Conservation (phyloP, 2,797 vertebrate species). For the Tarsius wallacei region DNA sequence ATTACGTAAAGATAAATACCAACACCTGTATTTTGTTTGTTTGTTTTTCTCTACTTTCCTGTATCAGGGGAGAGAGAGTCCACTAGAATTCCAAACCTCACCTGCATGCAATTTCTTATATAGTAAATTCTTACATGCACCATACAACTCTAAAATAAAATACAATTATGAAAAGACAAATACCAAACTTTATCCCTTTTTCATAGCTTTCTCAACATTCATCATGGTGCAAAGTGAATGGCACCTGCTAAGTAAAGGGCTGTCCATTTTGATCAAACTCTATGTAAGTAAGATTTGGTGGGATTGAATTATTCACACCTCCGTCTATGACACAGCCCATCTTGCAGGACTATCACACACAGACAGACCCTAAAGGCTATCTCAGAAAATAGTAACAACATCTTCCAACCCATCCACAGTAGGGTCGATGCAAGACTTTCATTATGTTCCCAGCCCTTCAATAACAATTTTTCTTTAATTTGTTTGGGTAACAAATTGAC, state of each 20-base stretch:
- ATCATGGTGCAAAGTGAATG: neutral
- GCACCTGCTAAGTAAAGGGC: neutral
- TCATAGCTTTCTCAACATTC: neutral
- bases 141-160: too few relatives aligned
- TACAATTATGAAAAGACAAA: neutral
- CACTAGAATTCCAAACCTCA: too few relatives aligned
- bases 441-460: neutral
- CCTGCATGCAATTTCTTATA: too few relatives aligned
- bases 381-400: neutral
- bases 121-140: too few relatives aligned
- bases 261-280: neutral
- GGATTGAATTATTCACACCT: neutral
- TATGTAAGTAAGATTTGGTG: neutral
- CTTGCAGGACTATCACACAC: neutral
- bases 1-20: neutral
- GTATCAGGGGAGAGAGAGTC: too few relatives aligned
- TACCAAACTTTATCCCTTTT: neutral
- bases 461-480: slow-evolving; percentile 6
- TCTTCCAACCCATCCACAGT: neutral
- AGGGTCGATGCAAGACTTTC: neutral
- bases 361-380: neutral
- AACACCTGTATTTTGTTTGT: neutral
- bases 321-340: neutral
- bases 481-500: neutral
- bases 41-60: too few relatives aligned